Conservation (phyloP, 1,140 invertebrate genomes). For the Zaprionus nigranus region DNA sequence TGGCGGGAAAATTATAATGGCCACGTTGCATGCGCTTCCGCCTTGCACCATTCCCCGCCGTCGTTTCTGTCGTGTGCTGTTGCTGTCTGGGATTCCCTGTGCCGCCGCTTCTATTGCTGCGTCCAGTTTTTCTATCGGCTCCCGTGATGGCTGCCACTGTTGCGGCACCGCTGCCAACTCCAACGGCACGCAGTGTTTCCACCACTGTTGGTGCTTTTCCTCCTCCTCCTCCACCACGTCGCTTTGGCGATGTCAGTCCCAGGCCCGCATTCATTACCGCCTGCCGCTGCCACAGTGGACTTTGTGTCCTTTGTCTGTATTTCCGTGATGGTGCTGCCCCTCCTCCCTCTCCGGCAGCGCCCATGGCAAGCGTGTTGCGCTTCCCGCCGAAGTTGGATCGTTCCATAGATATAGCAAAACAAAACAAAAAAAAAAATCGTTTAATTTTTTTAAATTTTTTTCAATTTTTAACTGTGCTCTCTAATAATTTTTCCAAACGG, state of each 20-base stretch:
- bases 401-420: constrained; percentile 1
- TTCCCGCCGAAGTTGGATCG: background rate
- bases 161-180: background rate
- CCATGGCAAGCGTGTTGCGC: background rate
- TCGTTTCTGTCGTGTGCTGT: background rate
- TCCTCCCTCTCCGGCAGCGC: background rate
- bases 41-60: background rate
- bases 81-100: background rate
- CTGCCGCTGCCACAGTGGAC: background rate
- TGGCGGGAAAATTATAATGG: background rate
- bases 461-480: background rate
- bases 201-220: background rate
- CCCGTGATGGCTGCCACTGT: background rate
- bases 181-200: too few relatives aligned
- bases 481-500: background rate
- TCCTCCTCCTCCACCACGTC: background rate
- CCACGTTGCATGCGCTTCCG: background rate
- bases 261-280: background rate
- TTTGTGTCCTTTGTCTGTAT: background rate
- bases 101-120: background rate
- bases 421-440: background rate
- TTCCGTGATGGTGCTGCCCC: background rate
- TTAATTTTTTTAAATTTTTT: background rate
- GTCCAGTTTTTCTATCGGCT: background rate
- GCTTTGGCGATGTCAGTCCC: background rate